Evolutionary conservation across 2,797 vertebrate species (phyloP), one percentile per base, ranked within the genome.

Genomic region (Hirundo rustica): DNA sequence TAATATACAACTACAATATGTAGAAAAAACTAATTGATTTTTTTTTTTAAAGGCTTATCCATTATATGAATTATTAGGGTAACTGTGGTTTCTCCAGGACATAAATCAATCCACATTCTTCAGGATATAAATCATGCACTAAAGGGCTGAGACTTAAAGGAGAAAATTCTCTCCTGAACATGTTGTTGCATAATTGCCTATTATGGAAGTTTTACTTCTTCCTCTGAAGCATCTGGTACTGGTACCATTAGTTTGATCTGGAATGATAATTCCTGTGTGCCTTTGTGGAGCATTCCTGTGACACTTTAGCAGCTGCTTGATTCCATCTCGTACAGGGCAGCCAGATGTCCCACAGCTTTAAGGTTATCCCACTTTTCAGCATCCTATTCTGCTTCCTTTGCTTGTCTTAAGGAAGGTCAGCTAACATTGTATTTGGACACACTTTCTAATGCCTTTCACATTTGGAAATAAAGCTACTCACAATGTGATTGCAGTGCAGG

Each of bases 41-140:
- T 74, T 81, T 47, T 20, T 40, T 40, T 40, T 40, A 36, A 80
- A 77, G 19, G 25, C 67, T 76, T 78, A 79, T 4, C 36, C 71
- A 34, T 79, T 67, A 29, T 42, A 51, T 71, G 71, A 92, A 64
- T 85, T 96, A 76, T 73, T 84, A 79, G 67, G 12, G 32, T 88
- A 71, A 70, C 81, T 91, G 67, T 89, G 81, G 65, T 78, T 95
- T 94, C 44, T 88, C 36, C 72, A 75, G 81, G 72, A 93, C 54
- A 72, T 93, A 95, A 96, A 96, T 96, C 92, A 94, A 79, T 86
- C 67, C 55, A 54, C 95, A 94, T 95, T 95, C 94, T 88, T 93
- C 51, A 54, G 73, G 42, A 30, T 73, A 96, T 93, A 95, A 94
- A 94, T 96, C 81, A 92, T 50, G n/a, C 2, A 9, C 66, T 80